phyloP scores from a whole-genome alignment of 1,140 invertebrate species.

The Oryzaephilus surinamensis region DNA sequence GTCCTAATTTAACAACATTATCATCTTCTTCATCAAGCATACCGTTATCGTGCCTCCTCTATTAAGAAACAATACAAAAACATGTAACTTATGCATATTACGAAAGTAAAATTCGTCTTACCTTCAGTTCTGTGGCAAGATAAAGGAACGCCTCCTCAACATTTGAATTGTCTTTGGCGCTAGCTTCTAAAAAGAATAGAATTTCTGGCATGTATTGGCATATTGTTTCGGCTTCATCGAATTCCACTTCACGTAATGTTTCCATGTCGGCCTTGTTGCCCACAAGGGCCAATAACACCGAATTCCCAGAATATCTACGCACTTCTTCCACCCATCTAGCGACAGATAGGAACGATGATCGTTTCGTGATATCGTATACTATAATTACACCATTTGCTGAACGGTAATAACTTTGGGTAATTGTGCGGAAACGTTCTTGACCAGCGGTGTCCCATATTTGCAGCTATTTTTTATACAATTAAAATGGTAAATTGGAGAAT shows the following conservation, averaged over 20 bases:
- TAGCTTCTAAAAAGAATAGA: conserved; percentile 78
- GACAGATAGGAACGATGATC: conserved; percentile 77
- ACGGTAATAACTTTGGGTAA: conserved; percentile 89
- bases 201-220: conserved; percentile 76
- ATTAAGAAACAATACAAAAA: conserved; percentile 32
- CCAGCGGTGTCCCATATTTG: conserved; percentile 94
- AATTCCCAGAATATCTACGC: conserved; percentile 74
- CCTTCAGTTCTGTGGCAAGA: conserved; percentile 79
- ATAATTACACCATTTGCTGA: conserved; percentile 85
- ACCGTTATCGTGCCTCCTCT: conserved; percentile 55
- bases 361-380: conserved; percentile 92
- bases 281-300: conserved; percentile 79
- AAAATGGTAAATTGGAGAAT: conserved; percentile 6
- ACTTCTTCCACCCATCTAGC: conserved; percentile 94
- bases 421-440: conserved; percentile 85
- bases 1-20: conserved; percentile 49
- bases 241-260: conserved; percentile 68
- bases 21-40: conserved; percentile 46
- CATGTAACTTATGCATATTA: conserved; percentile 8
- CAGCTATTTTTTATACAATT: conserved; percentile 39
- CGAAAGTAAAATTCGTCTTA: no score
- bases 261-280: conserved; percentile 88
- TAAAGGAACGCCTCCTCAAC: conserved; percentile 85
- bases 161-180: conserved; percentile 88
- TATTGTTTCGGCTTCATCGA: conserved; percentile 71